Evolutionary conservation across 2,797 vertebrate species (phyloP), one percentile per base, ranked within the genome.

Genomic region (Sus cebifrons): DNA sequence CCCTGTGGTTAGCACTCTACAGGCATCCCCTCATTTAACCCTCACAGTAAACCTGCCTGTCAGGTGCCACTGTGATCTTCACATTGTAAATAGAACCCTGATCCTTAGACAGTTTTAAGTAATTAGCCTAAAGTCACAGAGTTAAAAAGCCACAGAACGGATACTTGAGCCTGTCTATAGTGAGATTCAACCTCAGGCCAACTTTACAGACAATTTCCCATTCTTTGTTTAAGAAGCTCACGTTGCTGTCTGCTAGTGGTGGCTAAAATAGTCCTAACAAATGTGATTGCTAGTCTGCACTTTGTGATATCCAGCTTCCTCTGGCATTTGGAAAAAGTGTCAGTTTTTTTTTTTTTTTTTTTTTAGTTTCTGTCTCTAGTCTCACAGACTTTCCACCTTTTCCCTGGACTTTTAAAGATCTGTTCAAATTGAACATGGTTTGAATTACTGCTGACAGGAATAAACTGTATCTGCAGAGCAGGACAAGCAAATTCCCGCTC

Each of bases 381-480:
- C 73, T 84, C 60, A 64, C 3, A 83, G 56, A 8, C 40, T 25
- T 88, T 49, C 67, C 23, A 10, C 3, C 67, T 89, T 40, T 17
- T 3, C 5, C 10, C n/a, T 74, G 56, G 70, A 64, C 86, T 89
- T 52, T 79, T 86, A 82, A 92, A 75, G 71, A 86, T 96, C 75
- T 7, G 9, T 49, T 49, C 44, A 49, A 49, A 52, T 27, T 0
- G 25, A 27, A 27, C 21, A 14, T 74, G 20, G 27, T 81, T 81
- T 87, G 75, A 97, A 32, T 25, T 70, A 18, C 64, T 93, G 94
- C 56, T 87, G 58, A 97, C 6, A 7, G 95, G 75, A 95, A 78
- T 0, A n/a, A 78, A 67, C 67, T 2, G 0, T 73, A 58, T 85
- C 92, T 86, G 12, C 27, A 40, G 52, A 85, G 81, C 49, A 94